Conservation (phyloP, 2,113 vertebrate genomes). For the Speoplatyrhinus poulsoni region DNA sequence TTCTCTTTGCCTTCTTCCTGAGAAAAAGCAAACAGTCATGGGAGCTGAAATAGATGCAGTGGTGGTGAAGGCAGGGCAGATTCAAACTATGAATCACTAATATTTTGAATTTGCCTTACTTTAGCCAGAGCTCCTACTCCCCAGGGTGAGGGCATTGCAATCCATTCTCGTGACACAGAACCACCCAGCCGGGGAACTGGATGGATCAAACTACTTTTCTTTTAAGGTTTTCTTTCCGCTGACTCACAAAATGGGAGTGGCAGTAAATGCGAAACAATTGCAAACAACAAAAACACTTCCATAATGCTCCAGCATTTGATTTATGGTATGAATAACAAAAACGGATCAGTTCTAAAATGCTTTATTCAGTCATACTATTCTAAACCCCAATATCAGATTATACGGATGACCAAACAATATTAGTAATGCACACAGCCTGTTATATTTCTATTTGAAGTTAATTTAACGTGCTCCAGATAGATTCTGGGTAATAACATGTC, state of each 20-base stretch:
- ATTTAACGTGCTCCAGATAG: too few relatives aligned
- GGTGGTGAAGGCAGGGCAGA: constrained; percentile 13
- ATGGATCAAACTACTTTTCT: constrained; percentile 13
- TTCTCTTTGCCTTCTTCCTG: background rate
- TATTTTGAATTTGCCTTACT: constrained; percentile 58
- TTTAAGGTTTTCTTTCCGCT: constrained; percentile 11
- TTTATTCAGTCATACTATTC: too few relatives aligned
- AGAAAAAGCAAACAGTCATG: constrained; percentile 1
- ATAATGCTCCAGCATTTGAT: too few relatives aligned
- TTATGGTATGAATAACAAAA: too few relatives aligned
- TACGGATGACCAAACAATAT: too few relatives aligned
- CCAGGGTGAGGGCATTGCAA: constrained; percentile 60
- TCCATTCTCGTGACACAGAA: constrained; percentile 48
- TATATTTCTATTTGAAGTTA: too few relatives aligned
- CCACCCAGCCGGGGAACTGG: constrained; percentile 26
- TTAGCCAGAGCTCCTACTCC: constrained; percentile 46
- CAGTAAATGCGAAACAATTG: too few relatives aligned
- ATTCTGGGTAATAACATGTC: too few relatives aligned
- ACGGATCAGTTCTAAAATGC: too few relatives aligned
- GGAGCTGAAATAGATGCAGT: constrained; percentile 67
- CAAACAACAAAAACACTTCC: too few relatives aligned
- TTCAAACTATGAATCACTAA: constrained; percentile 18
- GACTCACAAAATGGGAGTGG: background rate
- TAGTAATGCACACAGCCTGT: too few relatives aligned
- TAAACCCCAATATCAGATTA: too few relatives aligned